phyloP scores from a whole-genome alignment of 2,888 invertebrate genomes.

The Thera obeliscata region DNA sequence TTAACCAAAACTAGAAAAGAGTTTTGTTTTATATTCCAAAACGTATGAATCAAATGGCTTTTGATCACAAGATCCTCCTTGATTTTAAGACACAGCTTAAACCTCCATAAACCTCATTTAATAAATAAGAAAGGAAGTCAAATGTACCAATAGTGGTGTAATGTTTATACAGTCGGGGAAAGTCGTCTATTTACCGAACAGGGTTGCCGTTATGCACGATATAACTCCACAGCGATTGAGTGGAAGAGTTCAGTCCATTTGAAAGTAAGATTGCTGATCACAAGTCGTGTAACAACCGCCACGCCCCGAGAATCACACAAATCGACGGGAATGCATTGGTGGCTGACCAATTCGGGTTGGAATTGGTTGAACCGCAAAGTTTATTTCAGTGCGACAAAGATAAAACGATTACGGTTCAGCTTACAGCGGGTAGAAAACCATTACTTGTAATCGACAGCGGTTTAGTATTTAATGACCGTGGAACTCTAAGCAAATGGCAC shows the following conservation, averaged over 20 bases:
- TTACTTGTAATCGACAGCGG: not conserved
- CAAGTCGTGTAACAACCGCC: constrained; percentile 6
- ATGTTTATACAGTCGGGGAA: not conserved
- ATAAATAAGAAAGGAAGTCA: too few species aligned
- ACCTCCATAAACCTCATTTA: too few species aligned
- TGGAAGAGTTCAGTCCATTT: constrained; percentile 4
- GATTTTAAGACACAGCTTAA: too few species aligned
- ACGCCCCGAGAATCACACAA: constrained; percentile 3
- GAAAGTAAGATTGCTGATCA: constrained; percentile 13
- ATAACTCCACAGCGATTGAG: not conserved
- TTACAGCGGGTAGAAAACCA: not conserved
- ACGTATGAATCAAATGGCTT: too few species aligned
- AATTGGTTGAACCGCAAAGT: not conserved
- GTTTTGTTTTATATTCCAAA: too few species aligned
- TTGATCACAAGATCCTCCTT: too few species aligned
- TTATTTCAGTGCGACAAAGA: not conserved
- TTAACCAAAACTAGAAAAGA: too few species aligned
- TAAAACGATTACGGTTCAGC: not conserved
- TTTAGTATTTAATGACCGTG: not conserved
- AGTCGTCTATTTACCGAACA: not conserved
- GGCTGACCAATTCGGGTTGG: not conserved
- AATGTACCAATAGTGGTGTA: too few species aligned
- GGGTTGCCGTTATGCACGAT: not conserved
- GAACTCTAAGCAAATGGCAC: too few species aligned
- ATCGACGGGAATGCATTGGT: constrained; percentile 15